Conservation (phyloP, 2,797 vertebrate species). For the Hippocampus kuda region DNA sequence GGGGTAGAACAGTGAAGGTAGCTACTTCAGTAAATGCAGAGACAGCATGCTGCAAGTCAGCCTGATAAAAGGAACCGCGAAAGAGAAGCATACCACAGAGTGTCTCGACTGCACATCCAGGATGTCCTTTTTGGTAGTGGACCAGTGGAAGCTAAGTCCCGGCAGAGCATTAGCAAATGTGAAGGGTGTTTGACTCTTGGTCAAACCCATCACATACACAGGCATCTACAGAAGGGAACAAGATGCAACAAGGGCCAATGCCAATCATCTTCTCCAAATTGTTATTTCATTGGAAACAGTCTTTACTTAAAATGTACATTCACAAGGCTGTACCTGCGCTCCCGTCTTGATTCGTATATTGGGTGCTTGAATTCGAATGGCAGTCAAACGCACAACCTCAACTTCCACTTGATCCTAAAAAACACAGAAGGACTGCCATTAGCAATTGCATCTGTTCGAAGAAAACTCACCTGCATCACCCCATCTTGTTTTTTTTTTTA, state of each 20-base stretch:
- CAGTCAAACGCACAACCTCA: constrained; percentile 80
- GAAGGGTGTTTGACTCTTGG: constrained; percentile 85
- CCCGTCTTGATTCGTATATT: constrained; percentile 86
- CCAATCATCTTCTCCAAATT: not conserved
- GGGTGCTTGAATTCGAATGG: constrained; percentile 81
- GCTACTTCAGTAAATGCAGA: constrained; percentile 20
- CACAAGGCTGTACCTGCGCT: constrained; percentile 68
- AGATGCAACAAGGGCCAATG: not conserved
- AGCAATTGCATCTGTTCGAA: not conserved
- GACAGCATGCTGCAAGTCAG: constrained; percentile 29
- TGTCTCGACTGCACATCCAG: constrained; percentile 81
- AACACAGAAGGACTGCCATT: constrained; percentile 25
- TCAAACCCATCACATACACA: constrained; percentile 85
- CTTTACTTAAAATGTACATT: not conserved
- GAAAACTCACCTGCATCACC: not conserved
- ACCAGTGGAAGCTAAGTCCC: constrained; percentile 84
- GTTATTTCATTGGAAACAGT: not conserved
- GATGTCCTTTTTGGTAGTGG: constrained; percentile 85
- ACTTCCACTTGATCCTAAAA: constrained; percentile 81
- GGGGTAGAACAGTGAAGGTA: constrained; percentile 16
- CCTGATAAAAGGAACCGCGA: constrained; percentile 39
- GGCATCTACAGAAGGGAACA: constrained; percentile 75
- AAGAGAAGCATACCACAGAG: constrained; percentile 69
- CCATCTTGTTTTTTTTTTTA: constrained; percentile 17
- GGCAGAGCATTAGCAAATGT: constrained; percentile 84